Evolutionary conservation across 92 coral and sea anemone species (phyloP).

Genomic region (Desmophyllum pertusum): DNA sequence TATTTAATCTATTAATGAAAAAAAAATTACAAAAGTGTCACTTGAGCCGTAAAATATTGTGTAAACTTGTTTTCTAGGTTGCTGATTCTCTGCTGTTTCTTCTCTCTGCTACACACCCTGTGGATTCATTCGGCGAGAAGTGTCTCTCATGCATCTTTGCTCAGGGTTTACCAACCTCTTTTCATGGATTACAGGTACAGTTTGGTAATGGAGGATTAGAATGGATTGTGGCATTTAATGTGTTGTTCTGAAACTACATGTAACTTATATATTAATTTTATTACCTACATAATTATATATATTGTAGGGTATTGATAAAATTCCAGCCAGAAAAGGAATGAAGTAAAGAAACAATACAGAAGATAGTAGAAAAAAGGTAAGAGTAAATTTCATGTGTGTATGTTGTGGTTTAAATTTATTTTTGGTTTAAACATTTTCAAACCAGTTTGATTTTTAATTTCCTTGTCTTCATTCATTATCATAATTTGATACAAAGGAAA

Average conservation of each 20-base stretch:
- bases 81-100: slow-evolving; percentile 91
- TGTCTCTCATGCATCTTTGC: slow-evolving; percentile 92
- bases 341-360: slow-evolving; percentile 81
- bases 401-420: too few species aligned
- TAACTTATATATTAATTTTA: too few species aligned
- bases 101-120: slow-evolving; percentile 71
- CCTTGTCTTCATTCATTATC: too few species aligned
- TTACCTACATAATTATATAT: not conserved
- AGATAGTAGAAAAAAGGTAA: slow-evolving; percentile 95
- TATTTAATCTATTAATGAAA: too few species aligned
- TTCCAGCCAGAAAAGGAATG: slow-evolving; percentile 88
- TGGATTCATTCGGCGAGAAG: slow-evolving; percentile 87
- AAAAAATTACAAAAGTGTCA: too few species aligned
- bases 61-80: slow-evolving; percentile 58
- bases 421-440: too few species aligned
- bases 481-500: too few species aligned
- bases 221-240: too few species aligned
- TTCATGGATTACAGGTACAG: slow-evolving; percentile 85
- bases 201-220: too few species aligned
- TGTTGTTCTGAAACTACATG: too few species aligned
- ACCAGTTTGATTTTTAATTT: too few species aligned
- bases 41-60: not conserved
- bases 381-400: too few species aligned
- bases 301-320: slow-evolving; percentile 75
- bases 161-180: slow-evolving; percentile 93